Evolutionary conservation across 2,113 vertebrate genomes (phyloP).

Genomic region (Mystacornis crossleyi): DNA sequence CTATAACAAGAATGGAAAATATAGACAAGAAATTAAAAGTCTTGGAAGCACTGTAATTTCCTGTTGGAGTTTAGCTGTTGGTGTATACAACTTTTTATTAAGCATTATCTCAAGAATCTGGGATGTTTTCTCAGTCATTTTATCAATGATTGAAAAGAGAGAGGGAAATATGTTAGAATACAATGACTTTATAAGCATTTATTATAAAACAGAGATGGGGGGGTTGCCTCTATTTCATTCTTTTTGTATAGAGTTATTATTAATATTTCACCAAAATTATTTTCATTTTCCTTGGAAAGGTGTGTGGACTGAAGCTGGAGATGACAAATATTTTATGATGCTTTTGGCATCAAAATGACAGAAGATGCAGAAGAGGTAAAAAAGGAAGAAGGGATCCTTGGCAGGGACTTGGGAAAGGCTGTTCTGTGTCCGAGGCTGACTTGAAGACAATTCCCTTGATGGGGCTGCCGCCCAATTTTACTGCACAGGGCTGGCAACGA

Average conservation of each 20-base stretch:
- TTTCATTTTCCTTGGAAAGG: not conserved
- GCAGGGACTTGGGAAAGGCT: not conserved
- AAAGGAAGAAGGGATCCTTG: not conserved
- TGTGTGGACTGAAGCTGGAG: not conserved
- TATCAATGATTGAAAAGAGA: not conserved
- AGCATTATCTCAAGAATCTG: not conserved
- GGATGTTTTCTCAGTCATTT: not conserved
- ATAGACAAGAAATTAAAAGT: not conserved
- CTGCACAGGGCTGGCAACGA: not conserved
- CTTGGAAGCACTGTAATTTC: not conserved
- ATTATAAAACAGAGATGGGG: fast-evolving
- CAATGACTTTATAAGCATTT: fast-evolving
- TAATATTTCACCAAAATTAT: not conserved
- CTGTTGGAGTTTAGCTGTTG: not conserved
- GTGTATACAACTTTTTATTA: not conserved
- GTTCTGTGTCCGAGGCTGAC: not conserved
- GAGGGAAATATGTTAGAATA: not conserved
- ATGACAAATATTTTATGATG: not conserved
- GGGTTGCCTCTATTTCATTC: not conserved
- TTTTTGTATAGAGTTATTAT: not conserved
- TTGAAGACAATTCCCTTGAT: not conserved
- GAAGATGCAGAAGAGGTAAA: not conserved
- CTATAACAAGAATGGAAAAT: not conserved
- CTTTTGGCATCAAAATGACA: not conserved
- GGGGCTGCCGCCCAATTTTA: not conserved